Evolutionary conservation across 2,113 vertebrate species (phyloP).

Genomic region (Plotosus lineatus): DNA sequence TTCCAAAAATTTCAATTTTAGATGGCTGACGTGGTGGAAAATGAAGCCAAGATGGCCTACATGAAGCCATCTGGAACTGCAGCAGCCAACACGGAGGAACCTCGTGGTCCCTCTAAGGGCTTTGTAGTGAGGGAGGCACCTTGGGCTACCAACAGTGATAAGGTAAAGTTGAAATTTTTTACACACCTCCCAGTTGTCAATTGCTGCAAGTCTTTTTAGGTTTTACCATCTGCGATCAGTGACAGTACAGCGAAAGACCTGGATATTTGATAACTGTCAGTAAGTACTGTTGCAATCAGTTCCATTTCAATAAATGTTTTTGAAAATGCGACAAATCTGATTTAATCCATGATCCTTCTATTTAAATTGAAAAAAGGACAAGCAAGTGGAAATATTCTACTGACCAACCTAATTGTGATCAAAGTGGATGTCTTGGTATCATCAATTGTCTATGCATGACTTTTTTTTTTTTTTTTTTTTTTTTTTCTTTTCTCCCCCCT

Average conservation of each 20-base stretch:
- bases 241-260: background rate
- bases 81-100: slow-evolving; percentile 77
- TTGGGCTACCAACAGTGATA: slow-evolving; percentile 86
- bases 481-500: too few relatives aligned
- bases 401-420: too few relatives aligned
- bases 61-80: slow-evolving; percentile 80
- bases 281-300: background rate
- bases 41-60: slow-evolving; percentile 87
- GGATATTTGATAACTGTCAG: background rate
- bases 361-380: too few relatives aligned
- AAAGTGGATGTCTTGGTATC: background rate
- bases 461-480: background rate
- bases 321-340: too few relatives aligned
- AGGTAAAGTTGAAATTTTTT: slow-evolving; percentile 70
- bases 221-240: background rate
- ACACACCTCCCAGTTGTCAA: background rate
- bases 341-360: too few relatives aligned
- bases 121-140: slow-evolving; percentile 98
- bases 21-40: slow-evolving; percentile 92
- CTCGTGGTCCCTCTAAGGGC: slow-evolving; percentile 86
- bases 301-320: too few relatives aligned
- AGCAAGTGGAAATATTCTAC: too few relatives aligned
- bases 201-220: background rate
- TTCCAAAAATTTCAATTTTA: too few relatives aligned
- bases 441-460: background rate